Conservation (phyloP, 2,797 vertebrate species). For the Crypturellus tataupa region DNA sequence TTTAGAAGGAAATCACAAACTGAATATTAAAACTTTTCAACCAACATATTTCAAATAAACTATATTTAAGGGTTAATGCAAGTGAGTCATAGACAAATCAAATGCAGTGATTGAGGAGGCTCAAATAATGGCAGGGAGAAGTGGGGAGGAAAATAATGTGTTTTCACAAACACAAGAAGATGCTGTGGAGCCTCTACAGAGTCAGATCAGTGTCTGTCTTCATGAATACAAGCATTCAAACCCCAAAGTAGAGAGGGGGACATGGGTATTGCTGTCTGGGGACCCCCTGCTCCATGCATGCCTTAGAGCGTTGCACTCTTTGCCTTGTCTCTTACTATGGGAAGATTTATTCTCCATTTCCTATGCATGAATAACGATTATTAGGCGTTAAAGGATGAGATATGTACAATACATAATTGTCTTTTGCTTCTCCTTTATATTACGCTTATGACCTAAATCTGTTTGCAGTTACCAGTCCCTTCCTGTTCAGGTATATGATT, state of each 20-base stretch:
- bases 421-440: background rate
- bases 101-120: background rate
- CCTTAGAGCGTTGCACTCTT: background rate
- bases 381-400: background rate
- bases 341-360: background rate
- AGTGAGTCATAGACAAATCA: background rate
- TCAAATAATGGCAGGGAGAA: background rate
- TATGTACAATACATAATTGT: background rate
- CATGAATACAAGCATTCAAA: background rate
- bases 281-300: background rate
- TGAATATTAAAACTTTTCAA: background rate
- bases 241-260: accelerated
- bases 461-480: background rate
- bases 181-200: background rate
- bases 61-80: background rate
- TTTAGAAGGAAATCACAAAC: background rate
- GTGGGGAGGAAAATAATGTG: background rate
- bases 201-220: accelerated
- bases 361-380: background rate
- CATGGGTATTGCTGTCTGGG: accelerated
- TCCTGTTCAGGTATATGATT: background rate
- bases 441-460: background rate
- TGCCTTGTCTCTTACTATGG: background rate
- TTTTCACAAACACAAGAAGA: accelerated
- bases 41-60: background rate